phyloP scores from a whole-genome alignment of 2,888 invertebrate genomes.

The Hirtodrosophila cameraria region DNA sequence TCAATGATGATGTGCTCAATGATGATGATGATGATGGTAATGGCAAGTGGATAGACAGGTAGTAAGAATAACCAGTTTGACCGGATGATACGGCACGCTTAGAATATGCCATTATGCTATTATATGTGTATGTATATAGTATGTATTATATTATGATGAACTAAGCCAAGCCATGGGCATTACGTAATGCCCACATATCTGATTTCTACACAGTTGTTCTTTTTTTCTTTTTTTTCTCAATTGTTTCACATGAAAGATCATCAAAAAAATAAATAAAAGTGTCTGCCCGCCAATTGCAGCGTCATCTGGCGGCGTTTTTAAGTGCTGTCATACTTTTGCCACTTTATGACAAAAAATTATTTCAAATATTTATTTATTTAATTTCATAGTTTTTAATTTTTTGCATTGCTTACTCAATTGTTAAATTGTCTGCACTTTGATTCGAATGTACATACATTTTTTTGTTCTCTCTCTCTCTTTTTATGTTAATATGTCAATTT shows the following conservation, averaged over 20 bases:
- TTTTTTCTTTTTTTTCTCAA: background rate
- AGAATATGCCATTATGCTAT: conserved; percentile 35
- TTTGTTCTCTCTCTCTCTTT: too few species aligned
- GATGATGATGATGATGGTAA: conserved; percentile 17
- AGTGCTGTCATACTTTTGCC: conserved; percentile 19
- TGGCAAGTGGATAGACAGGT: conserved; percentile 49
- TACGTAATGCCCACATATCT: conserved; percentile 38
- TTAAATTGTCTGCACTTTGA: background rate
- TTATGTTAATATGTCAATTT: background rate
- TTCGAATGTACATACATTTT: background rate
- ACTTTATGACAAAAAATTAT: conserved; percentile 1
- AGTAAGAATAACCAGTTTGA: conserved; percentile 65
- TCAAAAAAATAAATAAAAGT: background rate
- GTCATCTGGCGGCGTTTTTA: conserved; percentile 29
- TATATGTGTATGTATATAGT: background rate
- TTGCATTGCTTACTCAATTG: too few species aligned
- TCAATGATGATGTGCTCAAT: conserved; percentile 15
- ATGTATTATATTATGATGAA: background rate
- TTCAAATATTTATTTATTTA: background rate
- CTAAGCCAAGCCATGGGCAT: conserved; percentile 18
- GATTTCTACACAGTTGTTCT: background rate
- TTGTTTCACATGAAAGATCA: conserved; percentile 6
- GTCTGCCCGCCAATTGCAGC: conserved; percentile 19
- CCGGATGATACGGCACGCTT: conserved; percentile 68
- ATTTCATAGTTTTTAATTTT: background rate